Conservation (phyloP, 2,888 invertebrate genomes). For the Eilema depressum region DNA sequence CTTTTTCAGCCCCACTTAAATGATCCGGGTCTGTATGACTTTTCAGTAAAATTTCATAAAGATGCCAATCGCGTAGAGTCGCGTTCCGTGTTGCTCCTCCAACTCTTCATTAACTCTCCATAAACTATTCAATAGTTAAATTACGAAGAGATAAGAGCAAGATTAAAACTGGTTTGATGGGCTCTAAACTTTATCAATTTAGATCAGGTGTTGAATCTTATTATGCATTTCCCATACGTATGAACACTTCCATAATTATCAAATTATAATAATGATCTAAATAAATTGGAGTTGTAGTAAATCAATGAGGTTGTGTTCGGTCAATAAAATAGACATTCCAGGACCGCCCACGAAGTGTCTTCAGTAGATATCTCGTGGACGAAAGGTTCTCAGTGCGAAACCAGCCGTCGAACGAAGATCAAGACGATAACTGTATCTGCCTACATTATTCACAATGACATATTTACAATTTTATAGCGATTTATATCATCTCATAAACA, state of each 20-base stretch:
- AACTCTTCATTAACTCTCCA: slow-evolving; percentile 16
- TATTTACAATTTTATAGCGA: slow-evolving; percentile 60
- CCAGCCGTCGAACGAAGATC: slow-evolving; percentile 4
- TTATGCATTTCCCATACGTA: slow-evolving; percentile 41
- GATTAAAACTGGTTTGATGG: slow-evolving; percentile 35
- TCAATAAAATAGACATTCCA: slow-evolving; percentile 64
- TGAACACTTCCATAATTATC: slow-evolving; percentile 45
- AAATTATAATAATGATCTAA: slow-evolving; percentile 59
- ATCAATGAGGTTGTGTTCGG: slow-evolving; percentile 56
- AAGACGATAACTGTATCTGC: slow-evolving; percentile 35
- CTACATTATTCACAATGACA: slow-evolving; percentile 55
- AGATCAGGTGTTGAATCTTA: slow-evolving; percentile 45
- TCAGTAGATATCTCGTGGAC: slow-evolving; percentile 35
- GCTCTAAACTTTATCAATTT: slow-evolving; percentile 42
- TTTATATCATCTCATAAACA: slow-evolving; percentile 60
- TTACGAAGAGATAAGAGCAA: slow-evolving; percentile 30
- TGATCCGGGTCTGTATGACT: background rate
- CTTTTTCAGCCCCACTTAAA: no score
- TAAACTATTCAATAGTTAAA: slow-evolving; percentile 38
- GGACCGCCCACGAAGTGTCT: slow-evolving; percentile 65
- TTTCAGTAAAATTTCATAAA: background rate
- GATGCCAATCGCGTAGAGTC: background rate
- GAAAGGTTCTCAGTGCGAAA: slow-evolving; percentile 28
- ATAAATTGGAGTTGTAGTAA: slow-evolving; percentile 60
- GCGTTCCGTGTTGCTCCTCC: background rate